Percentiles rank a stretch among this genome's conserved stretches.
phyloP scores from a whole-genome alignment of 2,888 invertebrate species.

The Neria commutata region DNA sequence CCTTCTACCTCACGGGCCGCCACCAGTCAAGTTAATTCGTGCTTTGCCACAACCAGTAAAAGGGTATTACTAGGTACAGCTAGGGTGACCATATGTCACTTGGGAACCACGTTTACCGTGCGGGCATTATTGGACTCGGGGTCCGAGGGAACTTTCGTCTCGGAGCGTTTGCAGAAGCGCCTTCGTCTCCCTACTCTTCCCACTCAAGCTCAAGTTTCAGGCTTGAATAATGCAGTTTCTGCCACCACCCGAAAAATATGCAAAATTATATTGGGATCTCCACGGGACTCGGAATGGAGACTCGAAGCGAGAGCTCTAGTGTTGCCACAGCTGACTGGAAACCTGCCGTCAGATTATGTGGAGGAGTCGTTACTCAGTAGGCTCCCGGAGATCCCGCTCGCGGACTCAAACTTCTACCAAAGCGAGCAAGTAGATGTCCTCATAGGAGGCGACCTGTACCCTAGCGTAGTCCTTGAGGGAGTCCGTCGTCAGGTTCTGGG shows the following conservation, averaged over 20 bases:
- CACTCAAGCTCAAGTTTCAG: neutral
- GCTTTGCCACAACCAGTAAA: neutral
- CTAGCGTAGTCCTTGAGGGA: slow-evolving; percentile 3
- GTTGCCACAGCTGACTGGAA: neutral
- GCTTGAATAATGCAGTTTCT: neutral
- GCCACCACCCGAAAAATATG: slow-evolving; percentile 8
- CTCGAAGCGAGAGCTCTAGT: slow-evolving; percentile 1
- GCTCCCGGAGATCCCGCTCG: neutral
- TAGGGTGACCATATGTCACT: slow-evolving; percentile 4
- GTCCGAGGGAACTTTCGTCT: slow-evolving; percentile 25
- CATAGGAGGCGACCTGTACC: slow-evolving; percentile 15
- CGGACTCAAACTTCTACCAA: slow-evolving; percentile 8
- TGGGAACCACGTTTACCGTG: neutral
- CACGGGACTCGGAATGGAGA: neutral
- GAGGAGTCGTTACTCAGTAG: neutral
- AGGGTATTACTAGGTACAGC: slow-evolving; percentile 19
- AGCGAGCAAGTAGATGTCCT: slow-evolving; percentile 13
- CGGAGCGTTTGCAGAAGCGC: slow-evolving; percentile 2
- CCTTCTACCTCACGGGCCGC: no score
- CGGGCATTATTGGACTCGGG: slow-evolving; percentile 25
- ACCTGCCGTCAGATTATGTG: slow-evolving; percentile 1
- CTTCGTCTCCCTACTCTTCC: neutral
- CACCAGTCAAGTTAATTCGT: no score
- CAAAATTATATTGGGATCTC: neutral
- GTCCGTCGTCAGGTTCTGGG: neutral